Evolutionary conservation across 2,888 invertebrate genomes (phyloP), one percentile per base, ranked within the genome.

Genomic region (Gryllus longicercus): DNA sequence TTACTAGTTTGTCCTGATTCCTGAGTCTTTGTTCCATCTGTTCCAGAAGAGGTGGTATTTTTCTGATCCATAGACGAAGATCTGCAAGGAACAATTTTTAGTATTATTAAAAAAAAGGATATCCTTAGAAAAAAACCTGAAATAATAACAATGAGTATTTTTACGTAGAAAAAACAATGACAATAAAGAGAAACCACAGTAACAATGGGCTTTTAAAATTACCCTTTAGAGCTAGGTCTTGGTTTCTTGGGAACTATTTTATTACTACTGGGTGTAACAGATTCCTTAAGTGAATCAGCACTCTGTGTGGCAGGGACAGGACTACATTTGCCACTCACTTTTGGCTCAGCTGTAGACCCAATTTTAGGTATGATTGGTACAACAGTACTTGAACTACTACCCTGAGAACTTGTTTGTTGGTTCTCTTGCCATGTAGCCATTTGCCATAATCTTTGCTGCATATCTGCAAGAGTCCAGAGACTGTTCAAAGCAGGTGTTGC

Each of bases 1-100:
- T 89, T 89, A 85, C 88, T 86, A 80, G 85, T 88, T 84, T 89
- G 88, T 83, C 88, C 88, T 81, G 88, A 87, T 84, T 90, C 90
- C 84, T 89, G 88, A 83, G 86, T 86, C 85, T 89, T 89, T 82
- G 87, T 88, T 85, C 89, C 88, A 84, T 90, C 89, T 83, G 88
- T 85, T 85, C 89, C 85, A 85, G 89, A 87, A 84, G 89, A 89
- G 80, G 89, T 86, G 82, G 90, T 88, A 85, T 88, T 89, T 87
- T 90, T 90, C 84, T 89, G 88, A 84, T 89, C 89, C 86, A 90
- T 87, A 83, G 87, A 84, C 80, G 82, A 86, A 85, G 90, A 90
- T 88, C 91, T 91, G 86, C 11, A 86, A 86, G 79, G 8, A 8
- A 38, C 38, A 38, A 38, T 38, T 38, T 38, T 38, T 38, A 38